phyloP scores from a whole-genome alignment of 2,888 invertebrate genomes.

The Lithophane leautieri region DNA sequence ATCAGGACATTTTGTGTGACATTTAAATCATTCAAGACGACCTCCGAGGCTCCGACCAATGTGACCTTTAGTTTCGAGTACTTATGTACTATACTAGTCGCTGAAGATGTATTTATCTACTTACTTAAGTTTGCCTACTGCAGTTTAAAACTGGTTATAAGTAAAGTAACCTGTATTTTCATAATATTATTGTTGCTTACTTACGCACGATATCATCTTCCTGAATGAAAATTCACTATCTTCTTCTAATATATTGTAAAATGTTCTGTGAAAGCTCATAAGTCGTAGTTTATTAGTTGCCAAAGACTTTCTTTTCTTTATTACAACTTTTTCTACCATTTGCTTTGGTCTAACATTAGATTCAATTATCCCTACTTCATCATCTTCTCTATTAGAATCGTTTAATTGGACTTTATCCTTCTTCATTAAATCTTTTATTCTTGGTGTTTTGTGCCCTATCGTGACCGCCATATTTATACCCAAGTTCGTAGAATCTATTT shows the following conservation, averaged over 20 bases:
- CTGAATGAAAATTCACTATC: background rate
- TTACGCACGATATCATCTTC: background rate
- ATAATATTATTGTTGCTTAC: background rate
- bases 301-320: background rate
- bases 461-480: background rate
- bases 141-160: background rate
- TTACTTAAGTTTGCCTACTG: too few relatives aligned
- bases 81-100: too few relatives aligned
- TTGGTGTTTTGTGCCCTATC: background rate
- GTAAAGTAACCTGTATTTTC: background rate
- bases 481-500: background rate
- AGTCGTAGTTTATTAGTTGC: background rate
- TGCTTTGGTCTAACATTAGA: background rate
- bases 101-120: background rate
- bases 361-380: background rate
- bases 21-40: slow-evolving; percentile 20
- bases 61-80: slow-evolving; percentile 42
- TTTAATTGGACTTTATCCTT: background rate
- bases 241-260: too few relatives aligned
- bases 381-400: background rate
- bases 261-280: background rate
- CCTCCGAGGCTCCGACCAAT: slow-evolving; percentile 17
- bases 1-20: slow-evolving; percentile 27
- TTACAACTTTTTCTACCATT: background rate
- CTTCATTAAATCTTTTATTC: background rate